Percentiles rank a stretch among this genome's conserved stretches.
These are phyloP conservation scores for Sapayoa aenigma DNA, from an alignment of 2,113 vertebrate species.

Conservation along the genomic window DNA sequence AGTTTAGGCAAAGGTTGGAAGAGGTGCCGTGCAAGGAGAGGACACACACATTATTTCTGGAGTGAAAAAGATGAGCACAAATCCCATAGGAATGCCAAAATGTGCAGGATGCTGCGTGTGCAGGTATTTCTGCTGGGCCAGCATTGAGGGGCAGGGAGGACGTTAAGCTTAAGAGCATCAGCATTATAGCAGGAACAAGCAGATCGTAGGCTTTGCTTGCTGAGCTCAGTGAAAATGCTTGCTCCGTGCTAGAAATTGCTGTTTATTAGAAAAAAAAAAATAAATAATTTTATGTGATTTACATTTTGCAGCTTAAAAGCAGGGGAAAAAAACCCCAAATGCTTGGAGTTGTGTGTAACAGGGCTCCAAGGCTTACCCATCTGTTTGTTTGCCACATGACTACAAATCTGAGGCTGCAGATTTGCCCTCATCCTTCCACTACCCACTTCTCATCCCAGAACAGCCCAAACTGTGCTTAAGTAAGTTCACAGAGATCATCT, in stretches of 20 bases:
- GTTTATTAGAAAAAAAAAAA: slow-evolving; percentile 66
- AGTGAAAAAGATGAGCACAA: slow-evolving; percentile 22
- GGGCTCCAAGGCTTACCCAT: background rate
- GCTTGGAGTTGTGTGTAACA: background rate
- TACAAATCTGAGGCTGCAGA: background rate
- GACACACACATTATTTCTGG: background rate
- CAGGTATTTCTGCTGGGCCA: slow-evolving; percentile 63
- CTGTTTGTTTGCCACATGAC: background rate
- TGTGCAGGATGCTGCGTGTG: slow-evolving; percentile 43
- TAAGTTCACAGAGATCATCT: background rate
- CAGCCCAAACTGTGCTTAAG: background rate
- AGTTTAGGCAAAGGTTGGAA: background rate
- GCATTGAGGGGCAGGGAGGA: slow-evolving; percentile 18
- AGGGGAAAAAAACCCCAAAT: background rate
- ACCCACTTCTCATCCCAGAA: background rate
- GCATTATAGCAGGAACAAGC: slow-evolving; percentile 46
- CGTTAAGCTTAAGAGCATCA: slow-evolving; percentile 26
- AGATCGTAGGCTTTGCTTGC: slow-evolving; percentile 26
- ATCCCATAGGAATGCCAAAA: background rate
- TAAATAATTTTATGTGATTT: slow-evolving; percentile 38
- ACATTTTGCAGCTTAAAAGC: slow-evolving; percentile 30
- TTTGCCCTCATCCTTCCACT: background rate
- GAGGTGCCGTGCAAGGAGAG: background rate
- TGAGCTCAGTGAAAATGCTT: slow-evolving; percentile 54
- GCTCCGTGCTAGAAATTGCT: slow-evolving; percentile 26